These are phyloP conservation scores for Spheniscus humboldti DNA, from an alignment of 2,797 vertebrate species.

Conservation along the genomic window DNA sequence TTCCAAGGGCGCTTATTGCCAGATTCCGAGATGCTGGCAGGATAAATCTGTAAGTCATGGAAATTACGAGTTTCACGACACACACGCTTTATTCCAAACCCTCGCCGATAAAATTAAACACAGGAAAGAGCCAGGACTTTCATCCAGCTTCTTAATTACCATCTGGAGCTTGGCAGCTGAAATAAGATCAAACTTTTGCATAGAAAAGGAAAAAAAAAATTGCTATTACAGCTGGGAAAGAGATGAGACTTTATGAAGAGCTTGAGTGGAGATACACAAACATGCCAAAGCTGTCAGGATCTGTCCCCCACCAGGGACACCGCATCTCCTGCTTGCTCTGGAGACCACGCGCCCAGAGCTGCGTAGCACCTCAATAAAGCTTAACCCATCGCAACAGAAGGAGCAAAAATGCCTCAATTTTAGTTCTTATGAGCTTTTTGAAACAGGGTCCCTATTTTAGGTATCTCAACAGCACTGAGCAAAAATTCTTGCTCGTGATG, in stretches of 20 bases:
- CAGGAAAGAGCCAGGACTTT: not conserved
- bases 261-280: not conserved
- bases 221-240: not conserved
- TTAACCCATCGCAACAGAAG: not conserved
- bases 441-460: not conserved
- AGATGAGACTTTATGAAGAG: not conserved
- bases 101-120: not conserved
- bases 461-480: not conserved
- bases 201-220: not conserved
- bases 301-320: not conserved
- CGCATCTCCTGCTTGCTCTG: fast-evolving
- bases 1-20: not conserved
- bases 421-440: not conserved
- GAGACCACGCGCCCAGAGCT: not conserved
- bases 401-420: not conserved
- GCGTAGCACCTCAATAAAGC: not conserved
- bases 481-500: not conserved
- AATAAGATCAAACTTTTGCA: not conserved
- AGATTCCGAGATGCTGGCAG: constrained; percentile 16
- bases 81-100: not conserved
- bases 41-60: constrained; percentile 41
- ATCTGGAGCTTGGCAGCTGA: not conserved
- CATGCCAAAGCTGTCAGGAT: not conserved
- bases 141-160: constrained; percentile 25
- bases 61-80: constrained; percentile 28